Conservation (phyloP, 2,113 vertebrate genomes). For the Elephas maximus region DNA sequence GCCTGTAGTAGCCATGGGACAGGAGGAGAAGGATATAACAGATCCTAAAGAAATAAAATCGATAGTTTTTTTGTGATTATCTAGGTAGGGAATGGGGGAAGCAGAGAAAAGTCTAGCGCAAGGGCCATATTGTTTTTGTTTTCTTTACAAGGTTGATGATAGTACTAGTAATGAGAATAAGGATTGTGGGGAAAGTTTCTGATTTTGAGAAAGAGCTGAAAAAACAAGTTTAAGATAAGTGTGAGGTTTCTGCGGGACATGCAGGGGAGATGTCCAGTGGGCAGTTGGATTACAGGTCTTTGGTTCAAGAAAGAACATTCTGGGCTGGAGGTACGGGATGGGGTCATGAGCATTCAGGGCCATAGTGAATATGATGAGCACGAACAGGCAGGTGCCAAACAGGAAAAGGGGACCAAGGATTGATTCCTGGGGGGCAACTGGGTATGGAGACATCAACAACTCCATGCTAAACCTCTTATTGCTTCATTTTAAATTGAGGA, state of each 20-base stretch:
- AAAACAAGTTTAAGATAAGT: neutral
- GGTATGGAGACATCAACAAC: neutral
- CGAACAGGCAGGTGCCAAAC: fast-evolving
- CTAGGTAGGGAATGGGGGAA: neutral
- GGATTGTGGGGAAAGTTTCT: neutral
- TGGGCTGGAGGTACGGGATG: neutral
- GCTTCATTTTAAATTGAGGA: neutral
- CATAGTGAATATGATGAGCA: neutral
- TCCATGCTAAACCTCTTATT: neutral
- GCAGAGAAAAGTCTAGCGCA: neutral
- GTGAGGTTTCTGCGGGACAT: neutral
- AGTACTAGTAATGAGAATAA: neutral
- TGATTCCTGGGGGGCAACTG: neutral
- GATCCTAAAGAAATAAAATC: neutral
- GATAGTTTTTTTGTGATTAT: neutral
- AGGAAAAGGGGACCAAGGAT: neutral
- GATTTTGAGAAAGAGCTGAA: neutral
- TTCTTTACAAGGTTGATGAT: neutral
- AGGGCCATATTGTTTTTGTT: neutral
- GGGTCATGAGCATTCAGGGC: too few relatives aligned
- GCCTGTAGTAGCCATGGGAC: neutral
- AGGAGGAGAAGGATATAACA: neutral
- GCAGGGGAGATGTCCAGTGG: neutral
- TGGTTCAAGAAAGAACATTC: neutral
- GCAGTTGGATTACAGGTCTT: neutral